Percentiles rank a stretch among this genome's conserved stretches.
Evolutionary conservation across 2,113 vertebrate species (phyloP).

Genomic region (Myotis brandtii): DNA sequence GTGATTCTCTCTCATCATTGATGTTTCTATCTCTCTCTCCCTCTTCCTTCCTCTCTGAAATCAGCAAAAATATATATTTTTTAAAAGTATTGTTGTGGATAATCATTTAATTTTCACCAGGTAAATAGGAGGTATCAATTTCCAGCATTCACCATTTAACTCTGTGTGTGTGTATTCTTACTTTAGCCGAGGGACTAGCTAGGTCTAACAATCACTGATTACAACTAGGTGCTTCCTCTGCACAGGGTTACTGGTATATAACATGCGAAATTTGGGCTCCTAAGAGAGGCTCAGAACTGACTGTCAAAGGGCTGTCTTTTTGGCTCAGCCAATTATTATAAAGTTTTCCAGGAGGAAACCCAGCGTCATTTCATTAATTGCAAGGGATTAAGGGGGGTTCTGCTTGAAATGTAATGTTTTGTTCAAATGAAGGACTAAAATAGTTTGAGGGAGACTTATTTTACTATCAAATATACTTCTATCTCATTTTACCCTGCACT

Average conservation of each 20-base stretch:
- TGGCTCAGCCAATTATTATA: neutral
- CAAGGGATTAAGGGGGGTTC: neutral
- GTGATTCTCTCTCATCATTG: too few species aligned
- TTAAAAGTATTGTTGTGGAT: neutral
- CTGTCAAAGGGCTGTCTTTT: neutral
- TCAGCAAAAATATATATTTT: too few species aligned
- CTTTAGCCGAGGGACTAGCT: neutral
- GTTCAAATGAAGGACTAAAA: neutral
- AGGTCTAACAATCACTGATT: neutral
- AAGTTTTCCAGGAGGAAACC: neutral
- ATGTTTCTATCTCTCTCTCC: too few species aligned
- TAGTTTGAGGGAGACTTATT: neutral
- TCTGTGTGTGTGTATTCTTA: neutral
- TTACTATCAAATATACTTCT: neutral
- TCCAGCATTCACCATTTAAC: neutral
- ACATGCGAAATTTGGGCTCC: neutral
- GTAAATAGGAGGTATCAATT: neutral
- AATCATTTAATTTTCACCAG: neutral
- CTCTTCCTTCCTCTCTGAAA: too few species aligned
- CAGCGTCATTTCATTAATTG: constrained; percentile 23
- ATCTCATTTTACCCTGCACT: neutral
- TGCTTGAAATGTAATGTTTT: constrained; percentile 21
- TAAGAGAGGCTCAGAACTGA: neutral
- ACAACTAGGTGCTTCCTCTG: neutral
- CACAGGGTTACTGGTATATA: neutral